Evolutionary conservation across 2,888 invertebrate genomes (phyloP).

Genomic region (Cantharis rustica): DNA sequence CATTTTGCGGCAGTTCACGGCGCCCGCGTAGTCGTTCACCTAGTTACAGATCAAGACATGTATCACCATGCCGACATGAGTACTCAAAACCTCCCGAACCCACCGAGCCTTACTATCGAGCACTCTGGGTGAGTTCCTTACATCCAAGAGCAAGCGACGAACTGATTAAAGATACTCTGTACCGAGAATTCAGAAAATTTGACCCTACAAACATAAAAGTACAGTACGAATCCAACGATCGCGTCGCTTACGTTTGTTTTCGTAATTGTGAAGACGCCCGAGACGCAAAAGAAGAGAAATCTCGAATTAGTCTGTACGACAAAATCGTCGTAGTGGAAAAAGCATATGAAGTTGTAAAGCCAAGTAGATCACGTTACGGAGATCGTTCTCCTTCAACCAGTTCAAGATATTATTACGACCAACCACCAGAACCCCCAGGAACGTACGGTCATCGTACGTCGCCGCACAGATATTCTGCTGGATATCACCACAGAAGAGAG

Average conservation of each 20-base stretch:
- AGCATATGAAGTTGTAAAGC: constrained; percentile 79
- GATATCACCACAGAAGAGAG: constrained; percentile 70
- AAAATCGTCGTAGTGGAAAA: constrained; percentile 92
- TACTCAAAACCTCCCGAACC: constrained; percentile 74
- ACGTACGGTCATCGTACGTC: constrained; percentile 69
- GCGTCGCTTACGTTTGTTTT: constrained; percentile 96
- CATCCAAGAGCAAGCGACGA: constrained; percentile 94
- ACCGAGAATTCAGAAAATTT: constrained; percentile 92
- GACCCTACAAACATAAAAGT: constrained; percentile 94
- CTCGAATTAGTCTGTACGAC: constrained; percentile 89
- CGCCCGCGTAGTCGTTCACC: constrained; percentile 79
- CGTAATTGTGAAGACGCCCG: constrained; percentile 92
- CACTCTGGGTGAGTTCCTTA: constrained; percentile 89
- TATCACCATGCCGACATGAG: constrained; percentile 75
- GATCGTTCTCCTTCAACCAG: constrained; percentile 77
- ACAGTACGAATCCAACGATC: constrained; percentile 86
- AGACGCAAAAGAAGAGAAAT: constrained; percentile 92
- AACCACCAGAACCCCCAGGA: constrained; percentile 70
- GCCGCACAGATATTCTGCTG: constrained; percentile 76
- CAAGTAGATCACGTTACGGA: constrained; percentile 65
- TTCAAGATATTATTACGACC: constrained; percentile 77
- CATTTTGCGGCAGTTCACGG: constrained; percentile 80
- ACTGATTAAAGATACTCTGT: constrained; percentile 89
- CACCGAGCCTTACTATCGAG: constrained; percentile 80
- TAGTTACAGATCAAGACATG: constrained; percentile 58